phyloP scores from a whole-genome alignment of 2,797 vertebrate genomes.

The Tinamus major region DNA sequence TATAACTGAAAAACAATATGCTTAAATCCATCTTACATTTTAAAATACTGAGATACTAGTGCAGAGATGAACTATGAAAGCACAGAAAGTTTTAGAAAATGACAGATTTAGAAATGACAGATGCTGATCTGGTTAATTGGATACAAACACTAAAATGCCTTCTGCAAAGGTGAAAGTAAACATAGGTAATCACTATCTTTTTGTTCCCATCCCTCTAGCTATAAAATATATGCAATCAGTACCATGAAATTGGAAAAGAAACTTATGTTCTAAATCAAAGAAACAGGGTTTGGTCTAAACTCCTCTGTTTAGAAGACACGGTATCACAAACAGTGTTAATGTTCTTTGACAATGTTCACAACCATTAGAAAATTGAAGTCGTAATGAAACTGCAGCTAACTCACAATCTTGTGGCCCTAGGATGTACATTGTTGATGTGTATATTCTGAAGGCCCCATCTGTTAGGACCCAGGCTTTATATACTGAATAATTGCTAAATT shows the following conservation, averaged over 20 bases:
- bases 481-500: slow-evolving; percentile 66
- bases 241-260: slow-evolving; percentile 53
- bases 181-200: not conserved
- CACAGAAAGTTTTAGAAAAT: not conserved
- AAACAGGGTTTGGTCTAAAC: slow-evolving; percentile 29
- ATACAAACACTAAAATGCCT: slow-evolving; percentile 9
- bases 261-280: slow-evolving; percentile 56
- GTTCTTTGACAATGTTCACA: slow-evolving; percentile 58
- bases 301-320: slow-evolving; percentile 43
- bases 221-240: slow-evolving; percentile 15
- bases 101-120: not conserved
- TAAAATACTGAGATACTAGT: not conserved
- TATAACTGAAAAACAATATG: not conserved
- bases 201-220: not conserved
- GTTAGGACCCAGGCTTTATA: slow-evolving; percentile 60
- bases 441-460: slow-evolving; percentile 62
- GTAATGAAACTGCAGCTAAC: slow-evolving; percentile 63
- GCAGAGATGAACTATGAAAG: not conserved
- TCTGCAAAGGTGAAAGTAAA: slow-evolving; percentile 45
- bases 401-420: slow-evolving; percentile 52
- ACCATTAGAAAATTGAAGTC: slow-evolving; percentile 62
- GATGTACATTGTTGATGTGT: slow-evolving; percentile 49
- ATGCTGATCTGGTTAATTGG: slow-evolving; percentile 4
- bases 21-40: not conserved
- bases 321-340: slow-evolving; percentile 23